A percentile compares a stretch with the other conserved stretches of the same genome.
Evolutionary conservation across 2,113 vertebrate species (phyloP).

Genomic region (Puma concolor): DNA sequence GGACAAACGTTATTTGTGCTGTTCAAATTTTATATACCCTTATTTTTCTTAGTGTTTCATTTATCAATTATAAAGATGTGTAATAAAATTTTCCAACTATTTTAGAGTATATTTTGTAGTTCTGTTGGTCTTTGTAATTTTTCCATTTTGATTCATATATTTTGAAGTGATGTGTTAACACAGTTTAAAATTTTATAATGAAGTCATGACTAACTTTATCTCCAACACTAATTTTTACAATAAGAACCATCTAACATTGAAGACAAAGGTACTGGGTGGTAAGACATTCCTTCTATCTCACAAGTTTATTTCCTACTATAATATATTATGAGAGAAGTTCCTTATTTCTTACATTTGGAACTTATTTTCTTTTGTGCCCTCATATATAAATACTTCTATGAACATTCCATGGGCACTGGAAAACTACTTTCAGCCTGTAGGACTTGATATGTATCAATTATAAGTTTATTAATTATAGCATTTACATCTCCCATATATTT

Average conservation of each 20-base stretch:
- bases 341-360: background rate
- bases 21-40: background rate
- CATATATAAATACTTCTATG: background rate
- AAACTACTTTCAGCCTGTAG: background rate
- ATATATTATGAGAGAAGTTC: background rate
- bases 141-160: background rate
- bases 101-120: background rate
- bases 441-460: background rate
- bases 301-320: constrained; percentile 28
- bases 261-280: background rate
- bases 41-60: background rate
- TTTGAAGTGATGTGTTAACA: background rate
- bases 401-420: background rate
- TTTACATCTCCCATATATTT: background rate
- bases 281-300: background rate
- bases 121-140: constrained; percentile 26
- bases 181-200: background rate
- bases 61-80: background rate
- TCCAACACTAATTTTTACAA: background rate
- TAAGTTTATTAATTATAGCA: constrained; percentile 4
- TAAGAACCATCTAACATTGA: background rate
- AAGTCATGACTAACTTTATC: background rate
- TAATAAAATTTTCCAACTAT: background rate
- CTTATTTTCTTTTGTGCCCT: background rate
- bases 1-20: background rate